Base-by-base conservation (phyloP, 2,888 invertebrate species). In the Gerris lacustris region DNA sequence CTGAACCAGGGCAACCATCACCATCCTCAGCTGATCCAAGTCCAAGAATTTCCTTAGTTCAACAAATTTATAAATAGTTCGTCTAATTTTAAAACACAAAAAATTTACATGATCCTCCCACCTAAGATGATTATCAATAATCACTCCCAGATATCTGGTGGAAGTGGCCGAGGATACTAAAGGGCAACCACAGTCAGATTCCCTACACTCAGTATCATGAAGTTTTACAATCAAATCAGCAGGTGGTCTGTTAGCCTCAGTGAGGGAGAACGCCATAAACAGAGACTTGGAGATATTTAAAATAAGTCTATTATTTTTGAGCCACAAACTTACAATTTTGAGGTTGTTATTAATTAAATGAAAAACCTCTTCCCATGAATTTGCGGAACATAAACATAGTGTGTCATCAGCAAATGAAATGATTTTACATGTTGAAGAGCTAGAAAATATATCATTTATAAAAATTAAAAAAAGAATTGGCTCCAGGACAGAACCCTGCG, bases 391-490 rank as follows among this genome's bases (percentile, higher is more conserved):
- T n/a, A 67, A 67, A 63, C 67, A 67, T 17, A 67, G 31, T 5
- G 63, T 70, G 44, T 67, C 70, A 17, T 67, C 70, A 5, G 70
- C 70, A 67, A 70, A 70, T 11, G 63, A 18, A 63, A 67, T 67
- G n/a, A 67, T n/a, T 45, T 67, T 70, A 15, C 70, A 67, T n/a
- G 6, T 17, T 6, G 45, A 6, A 44, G 44, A 15, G 9, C 67
- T 17, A 62, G 67, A 63, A 44, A 43, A 67, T 43, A 70, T 63
- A 31, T 67, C 63, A 70, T 70, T 70, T 45, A 70, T 70, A 45
- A 67, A 70, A 63, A 70, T 68, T 62, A 67, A 67, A 44, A 70
- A 70, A 11, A 67, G n/a, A 62, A 70, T 9, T 18, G 70, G 70
- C 47, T 67, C 67, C 9, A 70, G 44, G 15, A 31, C 67, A 44